Conservation (phyloP, 2,888 invertebrate genomes). For the Antitype chi region DNA sequence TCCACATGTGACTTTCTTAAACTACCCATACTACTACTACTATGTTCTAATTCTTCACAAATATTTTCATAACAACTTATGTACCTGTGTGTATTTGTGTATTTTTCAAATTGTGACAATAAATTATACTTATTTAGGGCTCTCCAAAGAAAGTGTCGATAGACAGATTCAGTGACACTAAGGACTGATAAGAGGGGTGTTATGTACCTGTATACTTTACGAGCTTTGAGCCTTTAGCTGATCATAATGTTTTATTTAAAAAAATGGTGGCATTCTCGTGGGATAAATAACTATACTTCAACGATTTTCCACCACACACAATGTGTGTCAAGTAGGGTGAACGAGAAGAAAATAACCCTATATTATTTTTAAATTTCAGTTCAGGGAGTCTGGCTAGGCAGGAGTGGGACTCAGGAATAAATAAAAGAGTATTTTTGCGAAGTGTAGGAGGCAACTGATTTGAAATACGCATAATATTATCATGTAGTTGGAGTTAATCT, state of each 20-base stretch:
- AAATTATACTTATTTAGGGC: slow-evolving; percentile 12
- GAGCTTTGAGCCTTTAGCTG: slow-evolving; percentile 32
- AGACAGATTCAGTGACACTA: slow-evolving; percentile 58
- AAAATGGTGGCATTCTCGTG: neutral
- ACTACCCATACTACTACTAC: too few species aligned
- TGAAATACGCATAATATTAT: neutral
- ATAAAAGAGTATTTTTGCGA: neutral
- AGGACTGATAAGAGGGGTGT: slow-evolving; percentile 70
- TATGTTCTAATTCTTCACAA: neutral
- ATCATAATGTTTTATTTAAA: slow-evolving; percentile 37
- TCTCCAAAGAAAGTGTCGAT: slow-evolving; percentile 22
- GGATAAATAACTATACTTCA: neutral
- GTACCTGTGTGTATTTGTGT: slow-evolving; percentile 23
- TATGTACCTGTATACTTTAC: slow-evolving; percentile 70
- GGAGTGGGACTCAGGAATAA: neutral
- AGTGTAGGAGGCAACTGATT: neutral
- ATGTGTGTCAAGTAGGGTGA: too few species aligned
- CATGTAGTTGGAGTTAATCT: neutral
- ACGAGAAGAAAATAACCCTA: neutral
- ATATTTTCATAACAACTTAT: neutral
- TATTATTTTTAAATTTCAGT: neutral
- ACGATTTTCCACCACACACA: too few species aligned
- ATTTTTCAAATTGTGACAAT: slow-evolving; percentile 8
- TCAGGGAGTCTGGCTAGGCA: neutral
- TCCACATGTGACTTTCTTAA: neutral